Conservation (phyloP, 2,888 invertebrate genomes). For the Vandiemenella viatica region DNA sequence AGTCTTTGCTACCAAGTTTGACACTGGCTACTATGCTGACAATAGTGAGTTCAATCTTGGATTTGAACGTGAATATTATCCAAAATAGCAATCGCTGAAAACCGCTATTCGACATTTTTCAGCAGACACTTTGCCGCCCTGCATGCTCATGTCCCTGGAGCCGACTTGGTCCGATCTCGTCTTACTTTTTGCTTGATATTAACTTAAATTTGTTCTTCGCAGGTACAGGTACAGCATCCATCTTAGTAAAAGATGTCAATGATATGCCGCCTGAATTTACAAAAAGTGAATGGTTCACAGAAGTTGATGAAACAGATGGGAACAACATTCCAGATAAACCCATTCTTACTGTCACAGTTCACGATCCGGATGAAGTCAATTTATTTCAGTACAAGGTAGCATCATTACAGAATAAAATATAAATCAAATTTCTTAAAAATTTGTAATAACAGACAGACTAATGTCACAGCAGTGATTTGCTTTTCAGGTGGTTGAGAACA, state of each 20-base stretch:
- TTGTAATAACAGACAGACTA: not conserved
- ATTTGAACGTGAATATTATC: too few relatives aligned
- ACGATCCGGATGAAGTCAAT: conserved; percentile 34
- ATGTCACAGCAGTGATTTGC: not conserved
- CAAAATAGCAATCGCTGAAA: too few relatives aligned
- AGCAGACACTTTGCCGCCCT: too few relatives aligned
- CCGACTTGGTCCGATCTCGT: too few relatives aligned
- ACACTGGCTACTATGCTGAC: too few relatives aligned
- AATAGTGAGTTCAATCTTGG: too few relatives aligned
- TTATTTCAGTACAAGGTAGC: conserved; percentile 32
- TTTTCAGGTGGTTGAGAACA: conserved; percentile 26
- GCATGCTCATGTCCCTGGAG: too few relatives aligned
- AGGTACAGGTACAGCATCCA: conserved; percentile 37
- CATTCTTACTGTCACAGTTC: conserved; percentile 33
- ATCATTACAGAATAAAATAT: not conserved
- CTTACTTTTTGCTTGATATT: too few relatives aligned
- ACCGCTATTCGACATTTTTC: too few relatives aligned
- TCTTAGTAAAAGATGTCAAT: conserved; percentile 39
- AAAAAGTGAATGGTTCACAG: conserved; percentile 34
- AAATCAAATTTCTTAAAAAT: not conserved
- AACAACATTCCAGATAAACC: conserved; percentile 30
- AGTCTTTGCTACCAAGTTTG: too few relatives aligned
- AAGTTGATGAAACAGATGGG: conserved; percentile 34
- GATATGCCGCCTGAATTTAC: conserved; percentile 41
- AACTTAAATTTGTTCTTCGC: too few relatives aligned